These are phyloP conservation scores for Junonia oenone DNA, from an alignment of 2,888 invertebrate species.

Conservation along the genomic window DNA sequence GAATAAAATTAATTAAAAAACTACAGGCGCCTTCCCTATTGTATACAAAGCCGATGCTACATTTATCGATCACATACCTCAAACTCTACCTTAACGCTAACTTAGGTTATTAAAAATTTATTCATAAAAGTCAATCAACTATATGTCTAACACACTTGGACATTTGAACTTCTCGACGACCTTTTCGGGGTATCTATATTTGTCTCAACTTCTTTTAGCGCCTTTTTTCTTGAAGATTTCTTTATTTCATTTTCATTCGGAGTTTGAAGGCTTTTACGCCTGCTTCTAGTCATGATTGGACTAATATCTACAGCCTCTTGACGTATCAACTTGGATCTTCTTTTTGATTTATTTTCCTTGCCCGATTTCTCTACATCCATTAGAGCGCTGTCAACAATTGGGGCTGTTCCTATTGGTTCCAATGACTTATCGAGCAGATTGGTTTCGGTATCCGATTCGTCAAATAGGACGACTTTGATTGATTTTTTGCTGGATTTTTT, in stretches of 20 bases:
- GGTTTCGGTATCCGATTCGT: slow-evolving; percentile 44
- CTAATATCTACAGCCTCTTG: slow-evolving; percentile 47
- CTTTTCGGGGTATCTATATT: slow-evolving; percentile 35
- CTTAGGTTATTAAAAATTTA: too few relatives aligned
- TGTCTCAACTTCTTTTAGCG: slow-evolving; percentile 31
- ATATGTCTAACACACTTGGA: too few relatives aligned
- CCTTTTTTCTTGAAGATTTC: slow-evolving; percentile 32
- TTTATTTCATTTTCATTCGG: slow-evolving; percentile 23
- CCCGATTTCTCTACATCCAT: slow-evolving; percentile 32
- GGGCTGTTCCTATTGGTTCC: slow-evolving; percentile 14
- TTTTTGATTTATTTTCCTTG: slow-evolving; percentile 41
- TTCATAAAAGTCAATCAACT: too few relatives aligned
- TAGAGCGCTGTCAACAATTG: slow-evolving; percentile 27
- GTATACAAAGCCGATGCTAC: too few relatives aligned
- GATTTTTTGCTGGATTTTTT: slow-evolving; percentile 47
- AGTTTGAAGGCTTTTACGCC: slow-evolving; percentile 43
- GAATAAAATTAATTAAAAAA: too few relatives aligned
- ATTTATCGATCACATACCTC: too few relatives aligned
- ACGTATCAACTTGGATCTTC: slow-evolving; percentile 37
- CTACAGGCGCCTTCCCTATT: too few relatives aligned
- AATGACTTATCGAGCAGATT: too few relatives aligned
- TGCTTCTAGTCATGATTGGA: slow-evolving; percentile 47
- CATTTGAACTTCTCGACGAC: slow-evolving; percentile 4
- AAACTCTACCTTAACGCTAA: too few relatives aligned
- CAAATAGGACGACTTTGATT: slow-evolving; percentile 57